These are phyloP conservation scores for Artemia franciscana DNA, from an alignment of 1,140 invertebrate genomes.

Conservation along the genomic window DNA sequence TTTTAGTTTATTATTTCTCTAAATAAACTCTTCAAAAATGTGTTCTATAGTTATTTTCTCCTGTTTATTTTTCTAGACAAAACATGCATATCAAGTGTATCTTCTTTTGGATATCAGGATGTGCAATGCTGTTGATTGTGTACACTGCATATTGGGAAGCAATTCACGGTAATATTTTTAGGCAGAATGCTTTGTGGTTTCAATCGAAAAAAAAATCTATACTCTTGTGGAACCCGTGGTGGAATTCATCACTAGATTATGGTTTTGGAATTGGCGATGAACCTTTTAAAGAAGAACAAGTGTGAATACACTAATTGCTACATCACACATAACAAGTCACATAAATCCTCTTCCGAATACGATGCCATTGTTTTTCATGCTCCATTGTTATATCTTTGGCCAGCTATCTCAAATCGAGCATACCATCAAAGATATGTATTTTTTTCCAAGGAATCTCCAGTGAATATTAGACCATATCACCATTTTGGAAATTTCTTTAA, in stretches of 20 bases:
- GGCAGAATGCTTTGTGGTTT: no score
- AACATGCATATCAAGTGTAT: no score
- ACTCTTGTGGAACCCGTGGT: neutral
- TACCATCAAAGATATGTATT: constrained; percentile 11
- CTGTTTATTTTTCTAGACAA: no score
- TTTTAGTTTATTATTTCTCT: no score
- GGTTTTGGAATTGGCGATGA: constrained; percentile 4
- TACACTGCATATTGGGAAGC: no score
- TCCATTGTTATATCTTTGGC: neutral
- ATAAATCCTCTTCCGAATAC: constrained; percentile 2
- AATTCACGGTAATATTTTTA: no score
- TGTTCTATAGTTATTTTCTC: no score
- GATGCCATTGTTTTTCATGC: constrained; percentile 6
- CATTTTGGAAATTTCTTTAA: neutral
- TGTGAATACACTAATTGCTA: constrained; percentile 4
- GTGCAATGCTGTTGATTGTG: no score
- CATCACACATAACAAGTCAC: neutral
- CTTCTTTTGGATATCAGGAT: no score
- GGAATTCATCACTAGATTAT: neutral
- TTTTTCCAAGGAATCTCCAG: constrained; percentile 12
- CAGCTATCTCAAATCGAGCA: neutral
- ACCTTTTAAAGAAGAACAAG: neutral
- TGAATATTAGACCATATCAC: neutral
- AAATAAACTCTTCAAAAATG: no score
- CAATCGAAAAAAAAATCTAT: neutral